Evolutionary conservation across 2,888 invertebrate genomes (phyloP).

Genomic region (Lomographa bimaculata): DNA sequence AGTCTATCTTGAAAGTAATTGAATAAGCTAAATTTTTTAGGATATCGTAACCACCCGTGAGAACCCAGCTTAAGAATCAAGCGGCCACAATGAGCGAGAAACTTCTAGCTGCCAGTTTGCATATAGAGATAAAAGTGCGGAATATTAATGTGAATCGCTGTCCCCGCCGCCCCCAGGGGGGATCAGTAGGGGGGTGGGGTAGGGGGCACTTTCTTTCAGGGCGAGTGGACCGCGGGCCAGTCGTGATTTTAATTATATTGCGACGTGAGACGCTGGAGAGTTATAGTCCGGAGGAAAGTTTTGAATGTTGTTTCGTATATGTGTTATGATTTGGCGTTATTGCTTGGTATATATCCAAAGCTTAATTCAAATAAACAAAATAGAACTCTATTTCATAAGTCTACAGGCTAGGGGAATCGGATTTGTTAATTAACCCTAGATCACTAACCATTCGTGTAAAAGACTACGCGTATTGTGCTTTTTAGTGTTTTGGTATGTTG

Average conservation of each 20-base stretch:
- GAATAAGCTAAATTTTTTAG: too few relatives aligned
- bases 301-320: constrained; percentile 46
- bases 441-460: too few relatives aligned
- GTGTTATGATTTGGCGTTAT: too few relatives aligned
- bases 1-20: too few relatives aligned
- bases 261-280: constrained; percentile 69
- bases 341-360: too few relatives aligned
- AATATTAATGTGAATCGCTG: constrained; percentile 82
- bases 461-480: too few relatives aligned
- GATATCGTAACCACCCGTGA: too few relatives aligned
- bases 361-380: too few relatives aligned
- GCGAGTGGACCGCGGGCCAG: constrained; percentile 78
- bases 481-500: too few relatives aligned
- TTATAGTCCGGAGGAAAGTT: constrained; percentile 65
- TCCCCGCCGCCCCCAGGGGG: constrained; percentile 39
- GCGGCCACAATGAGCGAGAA: constrained; percentile 79
- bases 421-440: too few relatives aligned
- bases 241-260: constrained; percentile 83
- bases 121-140: constrained; percentile 84
- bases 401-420: too few relatives aligned
- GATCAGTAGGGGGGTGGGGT: constrained; percentile 28
- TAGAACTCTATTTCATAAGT: too few relatives aligned
- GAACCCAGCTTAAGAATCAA: constrained; percentile 59
- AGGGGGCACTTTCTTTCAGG: constrained; percentile 68
- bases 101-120: constrained; percentile 81